These are phyloP conservation scores for Conger conger DNA, from an alignment of 2,113 vertebrate genomes.

Conservation along the genomic window DNA sequence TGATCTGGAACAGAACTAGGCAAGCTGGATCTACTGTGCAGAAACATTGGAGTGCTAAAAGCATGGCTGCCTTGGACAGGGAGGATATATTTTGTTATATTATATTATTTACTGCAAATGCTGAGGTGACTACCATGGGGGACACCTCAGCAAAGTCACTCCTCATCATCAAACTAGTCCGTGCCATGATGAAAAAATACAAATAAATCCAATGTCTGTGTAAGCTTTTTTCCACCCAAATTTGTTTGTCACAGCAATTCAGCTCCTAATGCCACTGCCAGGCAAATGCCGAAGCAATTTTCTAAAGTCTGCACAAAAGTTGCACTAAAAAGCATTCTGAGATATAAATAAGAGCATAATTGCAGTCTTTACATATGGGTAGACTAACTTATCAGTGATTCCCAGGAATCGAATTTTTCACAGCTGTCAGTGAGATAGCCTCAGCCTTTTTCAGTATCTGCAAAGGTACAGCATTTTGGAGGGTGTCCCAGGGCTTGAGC, in stretches of 20 bases:
- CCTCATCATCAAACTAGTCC: neutral
- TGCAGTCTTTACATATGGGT: conserved; percentile 4
- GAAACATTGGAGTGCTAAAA: neutral
- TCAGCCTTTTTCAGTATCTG: conserved; percentile 2
- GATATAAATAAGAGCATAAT: neutral
- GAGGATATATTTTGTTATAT: neutral
- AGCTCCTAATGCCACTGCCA: neutral
- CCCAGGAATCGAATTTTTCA: conserved; percentile 29
- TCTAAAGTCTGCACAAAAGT: conserved; percentile 17
- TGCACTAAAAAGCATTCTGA: conserved; percentile 10
- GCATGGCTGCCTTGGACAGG: neutral
- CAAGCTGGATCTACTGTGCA: neutral
- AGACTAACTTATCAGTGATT: conserved; percentile 26
- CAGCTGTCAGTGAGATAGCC: conserved; percentile 2
- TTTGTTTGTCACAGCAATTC: neutral
- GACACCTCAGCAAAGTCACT: neutral
- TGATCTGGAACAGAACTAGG: neutral
- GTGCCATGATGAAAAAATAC: neutral
- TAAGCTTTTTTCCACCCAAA: neutral
- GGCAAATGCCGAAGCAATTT: neutral
- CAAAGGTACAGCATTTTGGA: conserved; percentile 7
- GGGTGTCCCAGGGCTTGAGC: neutral
- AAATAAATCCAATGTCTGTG: neutral
- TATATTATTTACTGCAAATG: neutral
- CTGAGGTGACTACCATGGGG: neutral